Evolutionary conservation across 2,888 invertebrate genomes (phyloP), one percentile per base, ranked within the genome.

Genomic region (Empis stercorea): DNA sequence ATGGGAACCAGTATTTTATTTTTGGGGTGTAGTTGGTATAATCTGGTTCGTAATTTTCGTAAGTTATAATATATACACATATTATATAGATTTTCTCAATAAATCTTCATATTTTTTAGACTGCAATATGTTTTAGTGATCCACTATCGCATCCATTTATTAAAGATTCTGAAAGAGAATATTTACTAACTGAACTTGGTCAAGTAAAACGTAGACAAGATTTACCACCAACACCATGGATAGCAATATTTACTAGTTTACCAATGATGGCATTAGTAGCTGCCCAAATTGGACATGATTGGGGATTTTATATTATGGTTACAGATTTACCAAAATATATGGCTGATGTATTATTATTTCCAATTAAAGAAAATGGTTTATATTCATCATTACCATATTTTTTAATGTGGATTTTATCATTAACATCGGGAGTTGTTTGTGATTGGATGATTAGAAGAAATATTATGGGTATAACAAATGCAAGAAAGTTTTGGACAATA

Each of bases 101-200:
- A n/a, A n/a, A n/a, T n/a, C n/a, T n/a, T n/a, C n/a, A n/a, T n/a
- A n/a, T n/a, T n/a, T 30, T 61, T 23, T 59, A 77, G 80, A 65
- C 73, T 27, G 55, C 78, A n/a, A 68, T 81, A 23, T 79, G 80
- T 62, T 80, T 75, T 65, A 79, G 76, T 56, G 79, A 80, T 55
- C 86, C 86, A 2, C 75, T 74, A 44, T 76, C 78, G 2, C 85
- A 86, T 68, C 86, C 86, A 0, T 84, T 76, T 61, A 85, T 84
- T 53, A 76, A 79, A 44, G 80, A 81, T 47, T 73, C 76, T 48
- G 86, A 87, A 61, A 78, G 76, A 61, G 76, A 78, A 39, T 84
- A 76, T 59, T 65, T 85, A 14, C 72, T 75, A 56, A 76, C 79
- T 59, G 78, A 81, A 45, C 68, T 86, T 45, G 78, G 81, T 23